These are phyloP conservation scores for Acinonyx jubatus DNA, from an alignment of 2,113 vertebrate species.

Conservation along the genomic window DNA sequence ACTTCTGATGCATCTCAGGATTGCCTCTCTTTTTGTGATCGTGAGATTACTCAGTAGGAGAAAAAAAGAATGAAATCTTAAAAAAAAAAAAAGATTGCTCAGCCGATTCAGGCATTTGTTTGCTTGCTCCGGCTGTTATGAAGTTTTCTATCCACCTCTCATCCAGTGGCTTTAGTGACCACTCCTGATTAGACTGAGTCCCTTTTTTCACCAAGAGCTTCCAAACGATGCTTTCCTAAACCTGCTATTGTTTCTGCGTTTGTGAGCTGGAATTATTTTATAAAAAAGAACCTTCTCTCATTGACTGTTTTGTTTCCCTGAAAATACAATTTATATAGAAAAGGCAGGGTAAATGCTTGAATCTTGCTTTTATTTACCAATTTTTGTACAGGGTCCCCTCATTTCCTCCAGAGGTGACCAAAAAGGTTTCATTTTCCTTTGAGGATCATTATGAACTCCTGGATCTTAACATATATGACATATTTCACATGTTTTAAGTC, in stretches of 20 bases:
- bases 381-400: not conserved
- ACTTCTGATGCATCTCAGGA: not conserved
- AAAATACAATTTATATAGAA: not conserved
- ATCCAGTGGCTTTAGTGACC: not conserved
- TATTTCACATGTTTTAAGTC: not conserved
- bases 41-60: not conserved
- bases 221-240: not conserved
- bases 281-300: not conserved
- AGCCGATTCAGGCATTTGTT: not conserved
- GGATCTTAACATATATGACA: not conserved
- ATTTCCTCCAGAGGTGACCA: not conserved
- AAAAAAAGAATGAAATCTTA: too few species aligned
- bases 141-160: not conserved
- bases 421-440: not conserved
- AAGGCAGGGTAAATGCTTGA: not conserved
- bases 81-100: not conserved
- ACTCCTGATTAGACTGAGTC: not conserved
- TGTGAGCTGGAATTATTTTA: not conserved
- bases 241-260: not conserved
- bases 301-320: not conserved
- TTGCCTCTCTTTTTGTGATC: not conserved
- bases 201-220: not conserved
- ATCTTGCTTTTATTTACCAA: not conserved
- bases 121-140: not conserved
- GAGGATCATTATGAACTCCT: not conserved